Percentiles rank a stretch among this genome's conserved stretches.
These are phyloP conservation scores for Cyclargus thomasi DNA, from an alignment of 1,140 invertebrate genomes.

Conservation along the genomic window DNA sequence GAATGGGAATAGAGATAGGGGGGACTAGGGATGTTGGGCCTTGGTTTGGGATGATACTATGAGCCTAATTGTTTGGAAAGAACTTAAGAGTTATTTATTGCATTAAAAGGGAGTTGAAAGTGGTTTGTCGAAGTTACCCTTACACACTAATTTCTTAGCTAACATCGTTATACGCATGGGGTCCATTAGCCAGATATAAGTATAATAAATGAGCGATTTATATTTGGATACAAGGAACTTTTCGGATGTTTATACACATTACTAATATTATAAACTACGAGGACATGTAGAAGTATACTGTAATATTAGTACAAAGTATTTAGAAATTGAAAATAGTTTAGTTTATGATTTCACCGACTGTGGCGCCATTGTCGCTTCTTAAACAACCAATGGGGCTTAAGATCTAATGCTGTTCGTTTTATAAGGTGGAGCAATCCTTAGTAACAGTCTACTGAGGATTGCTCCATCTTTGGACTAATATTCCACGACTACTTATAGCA, in stretches of 20 bases:
- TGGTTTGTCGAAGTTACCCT: conserved; percentile 5
- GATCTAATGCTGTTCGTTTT: not conserved
- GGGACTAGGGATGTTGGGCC: no score
- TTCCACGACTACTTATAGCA: not conserved
- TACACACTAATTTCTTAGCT: conserved; percentile 7
- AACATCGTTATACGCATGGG: conserved; percentile 18
- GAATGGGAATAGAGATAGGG: no score
- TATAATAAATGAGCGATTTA: conserved; percentile 19
- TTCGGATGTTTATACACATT: conserved; percentile 7
- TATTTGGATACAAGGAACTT: conserved; percentile 14
- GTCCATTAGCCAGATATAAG: conserved; percentile 17
- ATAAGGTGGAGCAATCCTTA: no score
- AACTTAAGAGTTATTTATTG: no score
- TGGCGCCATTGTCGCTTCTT: not conserved
- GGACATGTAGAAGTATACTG: not conserved
- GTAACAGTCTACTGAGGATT: no score
- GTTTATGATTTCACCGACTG: not conserved
- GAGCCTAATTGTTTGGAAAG: no score
- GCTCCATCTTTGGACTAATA: not conserved
- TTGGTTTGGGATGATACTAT: no score
- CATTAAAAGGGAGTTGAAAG: not conserved
- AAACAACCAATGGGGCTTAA: not conserved
- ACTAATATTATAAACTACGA: not conserved
- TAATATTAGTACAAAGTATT: not conserved
- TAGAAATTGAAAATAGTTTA: not conserved